Base-by-base conservation (phyloP, 1,140 invertebrate genomes). In the Drosophila carrolli region DNA sequence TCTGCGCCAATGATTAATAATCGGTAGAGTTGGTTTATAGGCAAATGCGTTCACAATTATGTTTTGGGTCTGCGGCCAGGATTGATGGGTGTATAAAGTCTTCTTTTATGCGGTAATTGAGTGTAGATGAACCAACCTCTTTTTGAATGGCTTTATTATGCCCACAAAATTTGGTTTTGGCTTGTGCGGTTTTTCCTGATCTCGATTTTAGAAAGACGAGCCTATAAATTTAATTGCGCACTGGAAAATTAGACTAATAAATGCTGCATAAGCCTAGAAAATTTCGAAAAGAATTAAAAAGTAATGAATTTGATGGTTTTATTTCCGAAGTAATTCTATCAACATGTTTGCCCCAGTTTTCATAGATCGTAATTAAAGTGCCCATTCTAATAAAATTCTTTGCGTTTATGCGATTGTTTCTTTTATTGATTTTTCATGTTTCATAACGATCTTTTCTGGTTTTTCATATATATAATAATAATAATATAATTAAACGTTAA, bases 1-100 rank as follows among this genome's bases (percentile, higher is more conserved):
- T 58, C 65, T 60, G 40, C 37, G 54, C 63, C 56, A 65, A 89
- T 88, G 84, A 88, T 88, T 89, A 89, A 88, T 88, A 88, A 80
- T 77, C 55, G 63, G 40, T 48, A 68, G 58, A 78, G 59, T 57
- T 38, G 57, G 58, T 57, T 77, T 56, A 54, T 89, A 77, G 72
- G 76, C 83, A 88, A 88, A 88, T 89, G 76, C 71, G 63, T 88
- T 83, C 74, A 78, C 67, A 85, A 86, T 85, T 61, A 78, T 75
- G 78, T 81, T 74, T 75, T 47, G 50, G 58, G 71, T 73, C 75
- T 53, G 59, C 9, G 67, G 62, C 72, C 71, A 77, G 79, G 76
- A 88, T 88, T 88, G 84, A 88, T 88, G 84, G 83, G 56, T 89
- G 84, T 89, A 88, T 88, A 88, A 88, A 84, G 79, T 83, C 84